These are phyloP conservation scores for Theonella swinhoei DNA, from an alignment of 37 sponge, comb jelly and placozoan species.

Conservation along the genomic window DNA sequence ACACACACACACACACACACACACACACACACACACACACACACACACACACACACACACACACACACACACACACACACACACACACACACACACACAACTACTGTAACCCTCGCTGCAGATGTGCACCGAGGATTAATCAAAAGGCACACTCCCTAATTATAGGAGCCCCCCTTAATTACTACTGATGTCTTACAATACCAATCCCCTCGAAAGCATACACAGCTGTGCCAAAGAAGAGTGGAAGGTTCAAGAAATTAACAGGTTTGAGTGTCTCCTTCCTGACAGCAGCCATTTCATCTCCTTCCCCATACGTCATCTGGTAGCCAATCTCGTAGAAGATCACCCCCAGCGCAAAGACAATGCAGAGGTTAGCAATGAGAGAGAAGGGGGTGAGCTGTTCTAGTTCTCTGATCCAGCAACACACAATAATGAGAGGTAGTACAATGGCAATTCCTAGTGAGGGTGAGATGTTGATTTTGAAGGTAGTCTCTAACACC, in stretches of 20 bases:
- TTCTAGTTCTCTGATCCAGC: constrained; percentile 73
- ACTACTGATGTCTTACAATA: constrained; percentile 58
- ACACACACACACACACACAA: no score
- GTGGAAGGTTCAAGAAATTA: constrained; percentile 12
- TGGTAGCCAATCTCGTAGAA: constrained; percentile 42
- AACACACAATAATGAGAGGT: constrained; percentile 48
- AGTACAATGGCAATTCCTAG: constrained; percentile 42
- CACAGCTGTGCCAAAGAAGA: constrained; percentile 84
- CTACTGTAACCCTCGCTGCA: no score
- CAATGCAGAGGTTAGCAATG: constrained; percentile 75
- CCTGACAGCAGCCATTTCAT: constrained; percentile 25
- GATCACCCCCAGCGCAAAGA: constrained; percentile 45
- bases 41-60: constrained; percentile 38
- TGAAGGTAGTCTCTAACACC: background rate
- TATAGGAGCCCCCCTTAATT: no score
- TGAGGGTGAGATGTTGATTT: background rate
- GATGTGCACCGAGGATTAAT: no score
- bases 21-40: constrained; percentile 2
- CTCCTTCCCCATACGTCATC: background rate
- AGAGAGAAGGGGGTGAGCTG: constrained; percentile 58
- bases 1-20: background rate
- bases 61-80: constrained; percentile 37
- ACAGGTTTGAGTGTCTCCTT: background rate
- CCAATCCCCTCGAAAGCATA: constrained; percentile 92
- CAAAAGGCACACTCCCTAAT: no score